phyloP scores from a whole-genome alignment of 2,888 invertebrate genomes.

The Ceramica pisi region DNA sequence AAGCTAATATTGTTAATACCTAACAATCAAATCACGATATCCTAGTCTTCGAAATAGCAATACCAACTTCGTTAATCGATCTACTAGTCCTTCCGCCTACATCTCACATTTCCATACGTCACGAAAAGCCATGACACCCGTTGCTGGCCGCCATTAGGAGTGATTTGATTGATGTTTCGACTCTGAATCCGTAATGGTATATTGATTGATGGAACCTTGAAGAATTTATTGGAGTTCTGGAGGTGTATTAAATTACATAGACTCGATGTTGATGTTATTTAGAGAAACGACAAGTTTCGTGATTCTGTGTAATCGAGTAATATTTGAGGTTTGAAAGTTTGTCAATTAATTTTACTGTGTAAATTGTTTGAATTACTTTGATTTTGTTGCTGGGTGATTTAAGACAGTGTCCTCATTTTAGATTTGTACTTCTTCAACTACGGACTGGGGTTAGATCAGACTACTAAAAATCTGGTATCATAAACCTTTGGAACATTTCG shows the following conservation, averaged over 20 bases:
- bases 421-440: background rate
- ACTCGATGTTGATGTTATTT: slow-evolving; percentile 10
- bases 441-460: too few relatives aligned
- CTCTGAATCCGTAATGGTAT: slow-evolving; percentile 57
- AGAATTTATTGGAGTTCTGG: slow-evolving; percentile 37
- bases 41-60: background rate
- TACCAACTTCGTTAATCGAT: slow-evolving; percentile 22
- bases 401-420: background rate
- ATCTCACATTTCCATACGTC: slow-evolving; percentile 58
- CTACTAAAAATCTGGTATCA: too few relatives aligned
- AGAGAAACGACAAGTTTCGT: slow-evolving; percentile 28
- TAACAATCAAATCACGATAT: background rate
- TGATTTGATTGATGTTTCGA: slow-evolving; percentile 69
- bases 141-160: slow-evolving; percentile 56
- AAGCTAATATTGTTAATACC: too few relatives aligned
- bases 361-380: background rate
- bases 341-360: slow-evolving; percentile 13
- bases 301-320: slow-evolving; percentile 39
- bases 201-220: slow-evolving; percentile 59
- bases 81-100: slow-evolving; percentile 44
- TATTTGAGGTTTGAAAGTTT: slow-evolving; percentile 18
- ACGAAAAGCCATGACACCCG: slow-evolving; percentile 53
- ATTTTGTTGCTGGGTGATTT: background rate
- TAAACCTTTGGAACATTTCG: too few relatives aligned
- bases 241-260: slow-evolving; percentile 45